Evolutionary conservation across 1,140 invertebrate genomes (phyloP).

Genomic region (Leptinotarsa defecta): DNA sequence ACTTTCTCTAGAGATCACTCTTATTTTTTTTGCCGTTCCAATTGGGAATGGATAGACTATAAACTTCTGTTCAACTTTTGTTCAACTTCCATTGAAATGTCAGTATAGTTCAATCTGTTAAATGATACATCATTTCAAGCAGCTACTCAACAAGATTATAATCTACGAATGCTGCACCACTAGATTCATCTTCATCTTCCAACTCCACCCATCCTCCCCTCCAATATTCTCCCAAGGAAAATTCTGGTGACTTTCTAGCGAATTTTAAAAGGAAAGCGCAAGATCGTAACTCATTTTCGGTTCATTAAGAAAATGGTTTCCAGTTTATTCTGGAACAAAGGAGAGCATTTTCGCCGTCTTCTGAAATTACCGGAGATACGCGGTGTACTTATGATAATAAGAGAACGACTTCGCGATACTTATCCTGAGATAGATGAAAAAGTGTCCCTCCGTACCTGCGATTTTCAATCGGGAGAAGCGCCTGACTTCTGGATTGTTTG

Average conservation of each 20-base stretch:
- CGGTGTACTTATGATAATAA: conserved; percentile 13
- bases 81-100: no score
- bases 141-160: no score
- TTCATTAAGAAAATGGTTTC: conserved; percentile 25
- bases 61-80: no score
- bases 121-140: no score
- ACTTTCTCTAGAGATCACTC: no score
- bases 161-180: no score
- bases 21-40: no score
- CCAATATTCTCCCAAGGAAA: neutral
- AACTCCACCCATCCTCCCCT: no score
- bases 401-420: neutral
- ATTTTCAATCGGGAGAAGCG: conserved; percentile 2
- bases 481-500: neutral
- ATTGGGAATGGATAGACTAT: no score
- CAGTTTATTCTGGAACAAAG: conserved; percentile 21
- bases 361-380: neutral
- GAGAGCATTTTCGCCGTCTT: conserved; percentile 4
- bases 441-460: neutral
- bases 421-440: conserved; percentile 8
- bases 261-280: conserved; percentile 15
- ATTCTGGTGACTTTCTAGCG: neutral
- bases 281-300: conserved; percentile 23
- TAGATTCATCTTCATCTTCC: no score
- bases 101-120: no score